Conservation (phyloP, 2,888 invertebrate genomes). For the Campoplex nolae region DNA sequence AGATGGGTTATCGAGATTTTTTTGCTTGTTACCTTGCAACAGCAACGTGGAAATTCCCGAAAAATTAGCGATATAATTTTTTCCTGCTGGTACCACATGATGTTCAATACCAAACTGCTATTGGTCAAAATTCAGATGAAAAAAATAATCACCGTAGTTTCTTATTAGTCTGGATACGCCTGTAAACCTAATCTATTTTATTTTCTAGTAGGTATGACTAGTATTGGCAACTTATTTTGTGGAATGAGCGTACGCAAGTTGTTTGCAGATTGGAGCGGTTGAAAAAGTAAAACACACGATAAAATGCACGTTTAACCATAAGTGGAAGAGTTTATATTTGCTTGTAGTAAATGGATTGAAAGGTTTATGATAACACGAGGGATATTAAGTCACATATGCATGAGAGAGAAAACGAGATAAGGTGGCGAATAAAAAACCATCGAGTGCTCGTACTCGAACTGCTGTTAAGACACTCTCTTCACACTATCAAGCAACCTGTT, state of each 20-base stretch:
- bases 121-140: too few relatives aligned
- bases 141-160: too few relatives aligned
- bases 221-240: background rate
- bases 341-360: conserved; percentile 26
- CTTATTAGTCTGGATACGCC: too few relatives aligned
- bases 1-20: too few relatives aligned
- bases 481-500: conserved; percentile 3
- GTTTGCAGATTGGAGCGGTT: background rate
- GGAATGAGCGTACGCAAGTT: background rate
- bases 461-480: conserved; percentile 11
- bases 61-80: too few relatives aligned
- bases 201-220: background rate
- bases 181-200: too few relatives aligned
- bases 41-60: too few relatives aligned
- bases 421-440: background rate
- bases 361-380: conserved; percentile 4
- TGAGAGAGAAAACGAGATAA: background rate
- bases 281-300: background rate
- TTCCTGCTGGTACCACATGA: too few relatives aligned
- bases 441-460: background rate
- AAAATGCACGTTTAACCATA: background rate
- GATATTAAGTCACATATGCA: background rate
- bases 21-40: too few relatives aligned
- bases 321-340: conserved; percentile 15
- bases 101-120: too few relatives aligned